Evolutionary conservation across 1,140 invertebrate species (phyloP), one percentile per base, ranked within the genome.

Genomic region (Cotesia chilonis): DNA sequence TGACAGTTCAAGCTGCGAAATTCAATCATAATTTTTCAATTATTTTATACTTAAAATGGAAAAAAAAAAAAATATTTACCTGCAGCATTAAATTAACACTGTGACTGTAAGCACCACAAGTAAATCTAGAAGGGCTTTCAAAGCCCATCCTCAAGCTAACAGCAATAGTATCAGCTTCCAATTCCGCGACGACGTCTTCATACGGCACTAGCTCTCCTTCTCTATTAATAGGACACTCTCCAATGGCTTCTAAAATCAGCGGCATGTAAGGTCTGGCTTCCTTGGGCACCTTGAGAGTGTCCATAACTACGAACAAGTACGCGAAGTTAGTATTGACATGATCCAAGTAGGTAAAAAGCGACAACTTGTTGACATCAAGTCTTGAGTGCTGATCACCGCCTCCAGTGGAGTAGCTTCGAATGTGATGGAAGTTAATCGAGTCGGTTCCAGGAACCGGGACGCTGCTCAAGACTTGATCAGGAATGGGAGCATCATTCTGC

Each of bases 261-360:
- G 92, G 92, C 37, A 96, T 86, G 85, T 94, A 96, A 61, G 89
- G 88, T 71, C 92, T 89, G 20, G 90, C 85, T 4, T 90, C 82
- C 71, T 84, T 78, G 1, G 90, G 84, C 14, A 96, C 74, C n/a
- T 82, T 72, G 6, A 87, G 89, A 4, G 93, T 94, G 85, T 97
- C 92, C 83, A 96, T 88, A 12, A 95, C 81, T 14, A 91, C 81
- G 75, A 88, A 89, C 68, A 92, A 87, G 89, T 94, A 80, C 70
- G 96, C 90, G 88, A 96, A 96, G 80, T 94, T 94, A 1, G 93
- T 94, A 72, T 93, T 90, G 9, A 95, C 85, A 79, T 94, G 90
- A 88, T 96, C 93, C 59, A 96, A 86, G 75, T 94, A 91, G 2
- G 94, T 92, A 78, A 90, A 92, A 66, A 95, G 87, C 20, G 94